Percentiles rank a stretch among this genome's conserved stretches.
phyloP scores from a whole-genome alignment of 2,113 vertebrate species.

The rat (Rattus norvegicus) region DNA sequence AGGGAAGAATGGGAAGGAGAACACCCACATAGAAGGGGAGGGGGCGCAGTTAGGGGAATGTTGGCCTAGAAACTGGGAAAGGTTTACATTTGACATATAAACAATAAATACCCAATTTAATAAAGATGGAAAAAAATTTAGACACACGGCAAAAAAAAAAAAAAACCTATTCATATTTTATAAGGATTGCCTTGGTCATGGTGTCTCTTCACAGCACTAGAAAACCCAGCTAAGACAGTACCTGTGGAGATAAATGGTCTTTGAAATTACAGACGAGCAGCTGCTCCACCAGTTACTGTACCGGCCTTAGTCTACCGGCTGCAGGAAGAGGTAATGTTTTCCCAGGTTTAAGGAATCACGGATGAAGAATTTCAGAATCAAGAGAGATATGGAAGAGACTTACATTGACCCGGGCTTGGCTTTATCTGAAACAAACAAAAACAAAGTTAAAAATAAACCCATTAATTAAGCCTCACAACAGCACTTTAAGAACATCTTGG shows the following conservation, averaged over 20 bases:
- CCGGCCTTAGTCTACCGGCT: neutral
- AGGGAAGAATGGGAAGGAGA: too few species aligned
- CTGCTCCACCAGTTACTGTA: neutral
- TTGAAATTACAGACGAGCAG: neutral
- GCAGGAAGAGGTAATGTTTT: neutral
- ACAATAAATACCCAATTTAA: too few species aligned
- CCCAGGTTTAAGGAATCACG: neutral
- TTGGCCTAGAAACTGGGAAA: too few species aligned
- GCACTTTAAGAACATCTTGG: conserved; percentile 59
- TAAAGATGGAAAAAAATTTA: too few species aligned
- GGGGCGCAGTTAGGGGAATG: too few species aligned
- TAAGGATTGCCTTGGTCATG: neutral
- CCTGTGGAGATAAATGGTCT: neutral
- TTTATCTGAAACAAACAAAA: conserved; percentile 2
- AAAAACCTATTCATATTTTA: neutral
- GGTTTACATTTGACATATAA: too few species aligned
- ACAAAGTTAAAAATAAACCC: conserved; percentile 69
- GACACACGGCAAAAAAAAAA: too few species aligned
- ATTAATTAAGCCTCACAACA: conserved; percentile 69
- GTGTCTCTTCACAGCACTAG: neutral
- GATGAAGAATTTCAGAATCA: conserved; percentile 35
- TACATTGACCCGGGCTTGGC: conserved; percentile 36
- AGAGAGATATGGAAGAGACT: neutral
- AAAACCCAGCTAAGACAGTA: neutral
- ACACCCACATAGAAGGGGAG: too few species aligned